Base-by-base conservation (phyloP, 2,797 vertebrate genomes). In the Peromyscus nudipes region DNA sequence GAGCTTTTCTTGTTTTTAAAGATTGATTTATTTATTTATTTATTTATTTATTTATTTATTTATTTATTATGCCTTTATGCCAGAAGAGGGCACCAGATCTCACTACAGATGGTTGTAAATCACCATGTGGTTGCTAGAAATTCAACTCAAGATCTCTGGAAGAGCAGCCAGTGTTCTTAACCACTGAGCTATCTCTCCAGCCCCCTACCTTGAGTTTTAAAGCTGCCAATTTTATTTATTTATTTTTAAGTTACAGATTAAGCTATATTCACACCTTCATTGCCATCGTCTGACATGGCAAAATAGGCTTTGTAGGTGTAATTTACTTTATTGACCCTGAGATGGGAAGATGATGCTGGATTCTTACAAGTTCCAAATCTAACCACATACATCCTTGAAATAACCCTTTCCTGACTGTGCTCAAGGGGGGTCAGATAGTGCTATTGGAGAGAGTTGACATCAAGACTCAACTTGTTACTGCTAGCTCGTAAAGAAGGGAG, bases 1-100 rank as follows among this genome's bases (percentile, higher is more conserved):
- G 82, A 52, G 19, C 82, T 95, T 97, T 96, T 95, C 21, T 12
- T 25, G 1, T 94, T 86, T 95, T 96, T 95, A 57, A 96, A 65
- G 31, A 43, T 95, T 55, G 64, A 96, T 77, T 49, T 75, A 12
- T 77, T 83, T 89, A 67, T 49, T 71, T 65, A 37, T 49, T 49
- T 49, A 43, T 95, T 55, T 75, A 96, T 77, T 49, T 77, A 12
- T 76, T 83, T 91, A 67, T 49, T 71, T 65, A 43, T 95, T 55
- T 75, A 96, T 77, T 49, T 77, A 11, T 76, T 83, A 25, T 40
- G 23, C 23, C 21, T 73, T 23, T 37, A 13, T 23, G 37, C 71
- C 21, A 6, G 10, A 73, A 73, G 71, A 73, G 1, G 37, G n/a
- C 19, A 25, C 37, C 37, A 73, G 71, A 73, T 73, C 37, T 73